These are phyloP conservation scores for Hypothenemus hampei DNA, from an alignment of 1,140 invertebrate genomes.

Conservation along the genomic window DNA sequence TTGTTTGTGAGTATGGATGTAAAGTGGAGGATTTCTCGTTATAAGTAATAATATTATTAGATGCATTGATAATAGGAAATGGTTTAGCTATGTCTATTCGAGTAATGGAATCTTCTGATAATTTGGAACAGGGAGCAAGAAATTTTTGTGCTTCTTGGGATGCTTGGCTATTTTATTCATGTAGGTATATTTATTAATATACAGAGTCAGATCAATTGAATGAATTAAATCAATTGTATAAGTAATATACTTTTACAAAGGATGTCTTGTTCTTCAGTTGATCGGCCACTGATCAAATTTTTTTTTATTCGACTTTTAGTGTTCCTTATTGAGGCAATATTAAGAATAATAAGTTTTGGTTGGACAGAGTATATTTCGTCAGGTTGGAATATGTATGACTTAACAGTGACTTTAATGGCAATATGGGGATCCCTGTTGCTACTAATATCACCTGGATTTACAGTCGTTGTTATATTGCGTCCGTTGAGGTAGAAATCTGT, in stretches of 20 bases:
- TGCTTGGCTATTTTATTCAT: conserved; percentile 61
- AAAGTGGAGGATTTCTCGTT: too few relatives aligned
- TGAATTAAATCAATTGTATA: too few relatives aligned
- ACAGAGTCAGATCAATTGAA: neutral
- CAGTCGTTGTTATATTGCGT: conserved; percentile 69
- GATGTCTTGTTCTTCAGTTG: neutral
- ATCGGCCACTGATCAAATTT: neutral
- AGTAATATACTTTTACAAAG: neutral
- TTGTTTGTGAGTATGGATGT: conserved; percentile 65
- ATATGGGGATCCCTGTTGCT: conserved; percentile 63
- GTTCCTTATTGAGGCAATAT: conserved; percentile 67
- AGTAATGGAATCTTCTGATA: conserved; percentile 47
- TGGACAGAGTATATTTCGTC: conserved; percentile 67
- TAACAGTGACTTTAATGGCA: conserved; percentile 65
- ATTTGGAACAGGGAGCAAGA: conserved; percentile 54
- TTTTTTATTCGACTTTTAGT: conserved; percentile 59
- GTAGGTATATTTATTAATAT: conserved; percentile 49
- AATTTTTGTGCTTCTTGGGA: conserved; percentile 70
- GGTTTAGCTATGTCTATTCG: conserved; percentile 64
- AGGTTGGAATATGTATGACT: conserved; percentile 85
- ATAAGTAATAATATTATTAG: conserved; percentile 47
- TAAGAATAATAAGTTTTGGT: conserved; percentile 72
- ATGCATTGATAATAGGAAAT: conserved; percentile 61
- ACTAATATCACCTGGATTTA: conserved; percentile 60
- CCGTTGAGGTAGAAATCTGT: conserved; percentile 51